A percentile compares a stretch with the other conserved stretches of the same genome.
These are phyloP conservation scores for Psittacara wagleri DNA, from an alignment of 2,113 vertebrate species.

Conservation along the genomic window DNA sequence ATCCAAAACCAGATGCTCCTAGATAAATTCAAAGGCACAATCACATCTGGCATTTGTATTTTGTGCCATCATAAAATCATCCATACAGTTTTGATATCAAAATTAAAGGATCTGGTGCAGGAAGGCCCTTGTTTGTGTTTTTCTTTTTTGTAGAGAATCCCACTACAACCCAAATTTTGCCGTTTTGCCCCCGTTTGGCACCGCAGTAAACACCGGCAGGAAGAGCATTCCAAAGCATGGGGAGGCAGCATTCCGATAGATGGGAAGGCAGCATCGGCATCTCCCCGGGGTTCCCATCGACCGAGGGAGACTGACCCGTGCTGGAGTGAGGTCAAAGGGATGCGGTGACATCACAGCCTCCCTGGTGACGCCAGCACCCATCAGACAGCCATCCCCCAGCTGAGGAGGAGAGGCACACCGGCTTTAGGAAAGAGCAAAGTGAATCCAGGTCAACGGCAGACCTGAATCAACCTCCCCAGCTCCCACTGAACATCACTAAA, in stretches of 20 bases:
- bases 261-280: not conserved
- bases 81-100: rapidly evolving
- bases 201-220: rapidly evolving
- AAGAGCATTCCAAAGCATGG: not conserved
- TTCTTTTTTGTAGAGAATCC: not conserved
- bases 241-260: not conserved
- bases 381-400: not conserved
- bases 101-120: rapidly evolving
- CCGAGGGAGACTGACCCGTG: rapidly evolving
- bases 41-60: rapidly evolving
- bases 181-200: rapidly evolving
- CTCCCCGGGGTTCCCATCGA: rapidly evolving
- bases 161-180: rapidly evolving
- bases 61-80: rapidly evolving
- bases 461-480: not conserved
- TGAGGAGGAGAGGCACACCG: rapidly evolving
- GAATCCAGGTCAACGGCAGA: not conserved
- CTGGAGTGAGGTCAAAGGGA: not conserved
- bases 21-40: rapidly evolving
- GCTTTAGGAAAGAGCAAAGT: not conserved
- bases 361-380: not conserved
- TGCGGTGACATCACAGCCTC: not conserved
- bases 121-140: rapidly evolving
- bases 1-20: rapidly evolving
- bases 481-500: not conserved